Conservation (phyloP, 1,140 invertebrate species). For the Helicoverpa zea region DNA sequence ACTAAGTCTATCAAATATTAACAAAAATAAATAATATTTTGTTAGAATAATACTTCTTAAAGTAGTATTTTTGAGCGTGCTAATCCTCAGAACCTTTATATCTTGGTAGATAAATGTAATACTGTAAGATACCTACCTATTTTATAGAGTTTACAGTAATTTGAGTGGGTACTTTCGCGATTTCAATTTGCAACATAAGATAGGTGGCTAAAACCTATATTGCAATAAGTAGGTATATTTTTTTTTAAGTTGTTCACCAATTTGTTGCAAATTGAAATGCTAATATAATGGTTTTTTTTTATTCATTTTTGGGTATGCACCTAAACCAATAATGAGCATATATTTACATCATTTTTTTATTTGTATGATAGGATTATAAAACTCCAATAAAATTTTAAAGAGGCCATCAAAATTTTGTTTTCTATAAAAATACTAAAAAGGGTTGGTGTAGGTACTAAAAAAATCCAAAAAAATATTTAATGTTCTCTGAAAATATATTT, state of each 20-base stretch:
- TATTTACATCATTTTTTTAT: neutral
- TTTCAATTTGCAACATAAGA: neutral
- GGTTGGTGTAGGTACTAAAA: neutral
- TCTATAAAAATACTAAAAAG: neutral
- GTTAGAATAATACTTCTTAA: too few species aligned
- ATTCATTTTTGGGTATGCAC: neutral
- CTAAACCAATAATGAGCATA: slow-evolving; percentile 19
- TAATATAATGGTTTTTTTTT: neutral
- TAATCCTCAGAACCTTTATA: neutral
- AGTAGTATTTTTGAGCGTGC: neutral
- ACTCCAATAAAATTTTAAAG: neutral
- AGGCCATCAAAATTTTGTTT: slow-evolving; percentile 24
- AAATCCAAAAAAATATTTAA: neutral
- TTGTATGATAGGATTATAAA: neutral
- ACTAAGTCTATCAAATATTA: too few species aligned
- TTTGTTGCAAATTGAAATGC: too few species aligned
- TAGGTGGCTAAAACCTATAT: too few species aligned
- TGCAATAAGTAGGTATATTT: too few species aligned
- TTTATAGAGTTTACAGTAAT: slow-evolving; percentile 6
- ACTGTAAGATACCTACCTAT: slow-evolving; percentile 16
- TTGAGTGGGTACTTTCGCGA: neutral
- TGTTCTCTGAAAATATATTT: neutral
- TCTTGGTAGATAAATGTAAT: slow-evolving; percentile 11
- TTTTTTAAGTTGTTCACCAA: too few species aligned
- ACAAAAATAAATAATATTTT: too few species aligned